Percentiles rank a stretch among this genome's conserved stretches.
Conservation (phyloP, 2,797 vertebrate species). For the Euphonia xanthogaster region DNA sequence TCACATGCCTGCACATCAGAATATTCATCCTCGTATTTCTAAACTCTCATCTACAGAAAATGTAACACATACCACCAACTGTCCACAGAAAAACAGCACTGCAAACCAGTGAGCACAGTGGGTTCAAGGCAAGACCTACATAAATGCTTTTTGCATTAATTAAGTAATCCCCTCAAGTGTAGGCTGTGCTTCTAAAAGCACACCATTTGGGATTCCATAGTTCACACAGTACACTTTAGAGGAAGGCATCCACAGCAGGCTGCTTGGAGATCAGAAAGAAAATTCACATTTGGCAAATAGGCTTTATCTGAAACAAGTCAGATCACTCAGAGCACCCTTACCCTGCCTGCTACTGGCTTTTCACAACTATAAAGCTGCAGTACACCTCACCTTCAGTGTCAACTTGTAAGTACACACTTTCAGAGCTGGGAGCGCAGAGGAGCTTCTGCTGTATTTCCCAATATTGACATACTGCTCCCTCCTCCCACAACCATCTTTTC, state of each 20-base stretch:
- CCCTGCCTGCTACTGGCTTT: neutral
- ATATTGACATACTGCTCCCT: neutral
- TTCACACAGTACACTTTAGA: neutral
- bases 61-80: neutral
- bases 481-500: neutral
- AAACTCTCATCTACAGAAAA: neutral
- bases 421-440: neutral
- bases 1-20: neutral
- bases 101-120: neutral
- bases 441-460: neutral
- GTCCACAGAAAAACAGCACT: neutral
- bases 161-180: neutral
- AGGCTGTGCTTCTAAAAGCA: neutral
- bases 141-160: neutral
- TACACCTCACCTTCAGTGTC: neutral
- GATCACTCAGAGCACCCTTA: neutral
- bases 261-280: neutral
- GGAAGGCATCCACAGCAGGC: neutral
- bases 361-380: neutral
- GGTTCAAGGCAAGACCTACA: neutral
- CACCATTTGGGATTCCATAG: neutral
- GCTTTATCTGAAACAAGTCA: neutral
- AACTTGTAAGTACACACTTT: neutral
- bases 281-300: neutral
- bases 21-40: neutral